Evolutionary conservation across 2,888 invertebrate species (phyloP).

Genomic region (Drosophila limbata): DNA sequence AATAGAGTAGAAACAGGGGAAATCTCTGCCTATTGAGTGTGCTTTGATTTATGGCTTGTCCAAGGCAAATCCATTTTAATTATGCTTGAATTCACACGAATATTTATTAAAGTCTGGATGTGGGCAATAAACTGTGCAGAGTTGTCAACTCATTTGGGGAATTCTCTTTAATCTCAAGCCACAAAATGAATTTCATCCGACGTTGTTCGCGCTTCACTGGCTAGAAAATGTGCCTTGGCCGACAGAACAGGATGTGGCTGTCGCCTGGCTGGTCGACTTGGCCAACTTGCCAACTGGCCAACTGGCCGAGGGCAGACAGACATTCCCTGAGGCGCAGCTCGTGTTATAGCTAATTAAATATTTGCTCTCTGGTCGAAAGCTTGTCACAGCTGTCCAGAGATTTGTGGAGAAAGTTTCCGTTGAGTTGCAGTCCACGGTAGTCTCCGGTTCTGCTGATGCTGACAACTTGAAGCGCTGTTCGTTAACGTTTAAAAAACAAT

Average conservation of each 20-base stretch:
- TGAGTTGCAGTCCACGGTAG: conserved; percentile 14
- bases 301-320: conserved; percentile 23
- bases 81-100: conserved; percentile 49
- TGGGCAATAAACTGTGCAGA: background rate
- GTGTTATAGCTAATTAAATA: conserved; percentile 76
- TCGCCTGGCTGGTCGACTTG: conserved; percentile 37
- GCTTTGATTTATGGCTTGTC: conserved; percentile 62
- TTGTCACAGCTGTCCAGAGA: conserved; percentile 59
- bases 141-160: conserved; percentile 62
- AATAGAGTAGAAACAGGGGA: background rate
- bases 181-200: conserved; percentile 63
- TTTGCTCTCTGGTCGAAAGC: conserved; percentile 62
- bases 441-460: conserved; percentile 24
- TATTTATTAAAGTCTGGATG: conserved; percentile 25
- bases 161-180: conserved; percentile 58
- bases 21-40: conserved; percentile 2
- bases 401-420: conserved; percentile 45
- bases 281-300: conserved; percentile 1
- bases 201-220: conserved; percentile 62
- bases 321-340: conserved; percentile 46
- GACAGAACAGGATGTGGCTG: conserved; percentile 45
- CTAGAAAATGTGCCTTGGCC: conserved; percentile 32
- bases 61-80: conserved; percentile 56
- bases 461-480: conserved; percentile 41
- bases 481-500: conserved; percentile 60